A percentile compares a stretch with the other conserved stretches of the same genome.
Evolutionary conservation across 2,797 vertebrate genomes (phyloP).

Genomic region (Semaprochilodus insignis): DNA sequence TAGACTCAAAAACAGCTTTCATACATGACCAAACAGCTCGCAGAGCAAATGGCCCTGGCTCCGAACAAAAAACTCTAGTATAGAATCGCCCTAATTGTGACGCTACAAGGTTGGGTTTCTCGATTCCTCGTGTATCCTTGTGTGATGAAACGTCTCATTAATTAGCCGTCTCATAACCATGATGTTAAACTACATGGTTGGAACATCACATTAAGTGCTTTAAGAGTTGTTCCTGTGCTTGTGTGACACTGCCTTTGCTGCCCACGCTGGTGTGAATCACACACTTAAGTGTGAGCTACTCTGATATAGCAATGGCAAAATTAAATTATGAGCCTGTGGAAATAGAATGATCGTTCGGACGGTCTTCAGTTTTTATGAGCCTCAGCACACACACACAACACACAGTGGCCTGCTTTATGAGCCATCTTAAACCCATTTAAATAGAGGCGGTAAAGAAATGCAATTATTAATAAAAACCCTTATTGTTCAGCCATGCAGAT

Average conservation of each 20-base stretch:
- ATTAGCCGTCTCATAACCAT: conserved; percentile 84
- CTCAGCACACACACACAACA: conserved; percentile 69
- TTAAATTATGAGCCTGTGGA: conserved; percentile 84
- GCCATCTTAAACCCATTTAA: conserved; percentile 93
- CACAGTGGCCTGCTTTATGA: conserved; percentile 93
- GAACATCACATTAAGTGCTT: conserved; percentile 89
- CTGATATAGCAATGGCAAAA: conserved; percentile 73
- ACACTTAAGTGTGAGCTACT: conserved; percentile 73
- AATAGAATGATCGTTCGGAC: conserved; percentile 89
- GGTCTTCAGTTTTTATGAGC: conserved; percentile 80
- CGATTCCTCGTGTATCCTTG: background rate
- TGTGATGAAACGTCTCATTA: conserved; percentile 63
- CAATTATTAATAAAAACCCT: conserved; percentile 92
- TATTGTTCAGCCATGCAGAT: conserved; percentile 90
- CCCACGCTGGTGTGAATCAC: conserved; percentile 73
- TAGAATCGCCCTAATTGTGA: background rate
- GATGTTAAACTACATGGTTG: conserved; percentile 83
- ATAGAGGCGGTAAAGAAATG: conserved; percentile 93
- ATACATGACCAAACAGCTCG: too few relatives aligned
- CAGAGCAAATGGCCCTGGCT: too few relatives aligned
- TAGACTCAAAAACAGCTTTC: too few relatives aligned
- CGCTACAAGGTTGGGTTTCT: background rate
- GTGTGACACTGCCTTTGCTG: conserved; percentile 50
- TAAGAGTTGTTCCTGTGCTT: conserved; percentile 76
- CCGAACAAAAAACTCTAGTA: too few relatives aligned